phyloP scores from a whole-genome alignment of 2,888 invertebrate species.

The Folsomia candida region DNA sequence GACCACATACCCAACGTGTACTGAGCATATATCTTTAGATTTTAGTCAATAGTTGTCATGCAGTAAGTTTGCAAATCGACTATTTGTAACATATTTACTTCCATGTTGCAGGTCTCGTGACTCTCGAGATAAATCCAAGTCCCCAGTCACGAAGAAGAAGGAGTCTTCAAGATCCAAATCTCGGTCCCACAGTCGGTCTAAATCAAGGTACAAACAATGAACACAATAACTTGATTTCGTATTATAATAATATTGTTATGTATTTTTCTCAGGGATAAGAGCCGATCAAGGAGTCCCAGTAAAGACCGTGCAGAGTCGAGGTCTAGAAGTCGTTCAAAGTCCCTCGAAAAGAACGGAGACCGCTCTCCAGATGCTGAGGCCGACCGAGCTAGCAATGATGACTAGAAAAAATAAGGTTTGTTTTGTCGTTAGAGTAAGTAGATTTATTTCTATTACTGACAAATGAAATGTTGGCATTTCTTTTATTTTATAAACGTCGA shows the following conservation, averaged over 20 bases:
- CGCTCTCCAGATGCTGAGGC: conserved; percentile 54
- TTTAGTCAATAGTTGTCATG: background rate
- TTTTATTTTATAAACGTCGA: background rate
- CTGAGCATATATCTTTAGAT: conserved; percentile 31
- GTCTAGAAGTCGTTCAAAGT: conserved; percentile 58
- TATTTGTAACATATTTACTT: no score
- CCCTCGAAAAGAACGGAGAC: conserved; percentile 58
- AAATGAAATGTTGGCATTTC: background rate
- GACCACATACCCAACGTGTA: conserved; percentile 40
- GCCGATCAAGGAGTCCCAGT: conserved; percentile 67
- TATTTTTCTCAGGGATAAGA: conserved; percentile 49
- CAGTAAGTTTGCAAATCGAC: background rate
- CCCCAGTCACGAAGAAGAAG: conserved; percentile 52
- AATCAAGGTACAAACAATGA: conserved; percentile 40
- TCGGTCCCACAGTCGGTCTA: conserved; percentile 59
- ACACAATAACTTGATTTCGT: conserved; percentile 13
- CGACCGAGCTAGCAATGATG: conserved; percentile 22
- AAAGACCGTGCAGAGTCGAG: conserved; percentile 58
- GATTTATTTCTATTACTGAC: no score
- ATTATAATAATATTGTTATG: background rate
- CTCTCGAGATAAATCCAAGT: conserved; percentile 64
- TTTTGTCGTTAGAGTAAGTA: background rate
- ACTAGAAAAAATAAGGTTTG: conserved; percentile 21
- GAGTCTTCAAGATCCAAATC: conserved; percentile 50
- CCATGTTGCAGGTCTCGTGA: conserved; percentile 53